phyloP scores from a whole-genome alignment of 1,140 invertebrate species.

The Macrobrachium nipponense region DNA sequence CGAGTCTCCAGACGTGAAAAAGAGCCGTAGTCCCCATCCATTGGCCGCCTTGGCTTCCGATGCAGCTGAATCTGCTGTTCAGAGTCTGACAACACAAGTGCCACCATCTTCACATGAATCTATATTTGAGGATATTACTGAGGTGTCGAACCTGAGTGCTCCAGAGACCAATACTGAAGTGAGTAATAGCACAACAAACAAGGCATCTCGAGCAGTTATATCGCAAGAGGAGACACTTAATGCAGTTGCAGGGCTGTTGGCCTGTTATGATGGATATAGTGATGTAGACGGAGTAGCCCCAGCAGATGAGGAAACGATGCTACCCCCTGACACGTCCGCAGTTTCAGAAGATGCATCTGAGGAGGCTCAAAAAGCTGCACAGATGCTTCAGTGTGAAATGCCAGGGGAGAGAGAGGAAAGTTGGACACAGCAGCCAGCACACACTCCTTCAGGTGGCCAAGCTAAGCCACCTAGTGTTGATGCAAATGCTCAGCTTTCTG shows the following conservation, averaged over 20 bases:
- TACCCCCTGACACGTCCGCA: slow-evolving; percentile 68
- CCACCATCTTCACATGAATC: slow-evolving; percentile 44
- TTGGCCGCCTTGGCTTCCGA: slow-evolving; percentile 38
- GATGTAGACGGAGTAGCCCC: slow-evolving; percentile 47
- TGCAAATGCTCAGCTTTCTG: slow-evolving; percentile 6
- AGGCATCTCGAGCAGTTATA: slow-evolving; percentile 80
- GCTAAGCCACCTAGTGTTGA: slow-evolving; percentile 33
- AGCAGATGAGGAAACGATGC: slow-evolving; percentile 56
- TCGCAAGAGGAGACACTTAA: slow-evolving; percentile 93
- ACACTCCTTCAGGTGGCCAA: slow-evolving; percentile 28
- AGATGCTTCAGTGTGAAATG: slow-evolving; percentile 65
- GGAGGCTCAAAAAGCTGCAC: slow-evolving; percentile 70
- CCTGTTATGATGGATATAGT: slow-evolving; percentile 62
- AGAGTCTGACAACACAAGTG: slow-evolving; percentile 42
- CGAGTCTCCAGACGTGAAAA: slow-evolving; percentile 37
- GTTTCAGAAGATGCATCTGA: slow-evolving; percentile 77
- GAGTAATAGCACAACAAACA: slow-evolving; percentile 64
- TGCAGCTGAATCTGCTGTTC: slow-evolving; percentile 57
- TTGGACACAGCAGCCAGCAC: slow-evolving; percentile 26
- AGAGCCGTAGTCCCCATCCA: slow-evolving; percentile 41
- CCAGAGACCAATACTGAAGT: slow-evolving; percentile 63
- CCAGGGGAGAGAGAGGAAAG: slow-evolving; percentile 59
- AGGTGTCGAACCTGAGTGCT: slow-evolving; percentile 39
- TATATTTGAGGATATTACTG: slow-evolving; percentile 50
- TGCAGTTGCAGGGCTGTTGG: slow-evolving; percentile 85